phyloP scores from a whole-genome alignment of 2,797 vertebrate genomes.

The Lophotriccus pileatus region DNA sequence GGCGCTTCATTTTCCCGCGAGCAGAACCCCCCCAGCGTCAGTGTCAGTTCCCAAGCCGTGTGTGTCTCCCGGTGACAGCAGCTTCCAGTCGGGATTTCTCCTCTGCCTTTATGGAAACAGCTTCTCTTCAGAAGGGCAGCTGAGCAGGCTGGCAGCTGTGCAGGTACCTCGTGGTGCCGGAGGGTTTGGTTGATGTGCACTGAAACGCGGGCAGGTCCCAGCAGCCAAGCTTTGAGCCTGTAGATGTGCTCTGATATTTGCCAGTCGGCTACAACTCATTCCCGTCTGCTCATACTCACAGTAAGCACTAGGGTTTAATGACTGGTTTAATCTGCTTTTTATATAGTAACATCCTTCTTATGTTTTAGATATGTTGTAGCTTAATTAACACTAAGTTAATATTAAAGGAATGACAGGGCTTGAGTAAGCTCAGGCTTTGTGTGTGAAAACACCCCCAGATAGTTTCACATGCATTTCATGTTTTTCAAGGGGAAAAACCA shows the following conservation, averaged over 20 bases:
- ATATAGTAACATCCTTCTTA: neutral
- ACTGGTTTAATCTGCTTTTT: neutral
- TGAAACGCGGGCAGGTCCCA: neutral
- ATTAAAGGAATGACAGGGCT: neutral
- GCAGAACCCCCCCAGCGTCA: neutral
- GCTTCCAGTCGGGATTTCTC: constrained; percentile 32
- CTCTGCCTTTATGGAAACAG: constrained; percentile 15
- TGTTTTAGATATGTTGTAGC: neutral
- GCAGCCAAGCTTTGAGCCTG: neutral
- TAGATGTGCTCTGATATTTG: neutral
- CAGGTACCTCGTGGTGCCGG: neutral
- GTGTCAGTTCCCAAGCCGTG: neutral
- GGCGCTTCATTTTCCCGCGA: neutral
- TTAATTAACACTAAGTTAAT: neutral
- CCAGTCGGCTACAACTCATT: neutral
- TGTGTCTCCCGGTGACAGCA: neutral
- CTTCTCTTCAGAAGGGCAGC: constrained; percentile 27
- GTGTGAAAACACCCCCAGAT: neutral
- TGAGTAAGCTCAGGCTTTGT: neutral
- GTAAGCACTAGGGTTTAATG: neutral
- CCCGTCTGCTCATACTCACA: neutral
- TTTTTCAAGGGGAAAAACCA: neutral
- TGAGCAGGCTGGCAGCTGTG: constrained; percentile 34
- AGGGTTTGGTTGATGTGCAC: neutral
- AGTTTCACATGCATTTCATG: neutral